Evolutionary conservation across 2,797 vertebrate genomes (phyloP).

Genomic region (Neomorphus geoffroyi): DNA sequence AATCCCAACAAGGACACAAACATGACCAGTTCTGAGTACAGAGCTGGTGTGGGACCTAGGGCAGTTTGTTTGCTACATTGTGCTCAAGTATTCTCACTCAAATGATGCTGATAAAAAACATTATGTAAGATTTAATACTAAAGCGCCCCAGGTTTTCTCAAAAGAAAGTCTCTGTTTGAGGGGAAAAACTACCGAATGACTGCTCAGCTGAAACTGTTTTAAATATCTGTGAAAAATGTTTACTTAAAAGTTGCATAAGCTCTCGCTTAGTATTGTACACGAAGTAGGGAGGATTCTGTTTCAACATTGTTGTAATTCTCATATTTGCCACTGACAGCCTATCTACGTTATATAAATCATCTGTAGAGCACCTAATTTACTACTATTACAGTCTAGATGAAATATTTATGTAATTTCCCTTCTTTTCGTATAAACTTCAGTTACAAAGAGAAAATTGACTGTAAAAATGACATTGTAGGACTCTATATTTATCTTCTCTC

Average conservation of each 20-base stretch:
- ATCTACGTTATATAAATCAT: conserved; percentile 47
- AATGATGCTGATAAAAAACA: neutral
- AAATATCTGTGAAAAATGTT: neutral
- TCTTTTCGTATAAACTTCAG: conserved; percentile 64
- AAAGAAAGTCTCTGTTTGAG: neutral
- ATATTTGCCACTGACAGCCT: conserved; percentile 27
- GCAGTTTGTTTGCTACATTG: neutral
- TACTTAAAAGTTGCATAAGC: conserved; percentile 26
- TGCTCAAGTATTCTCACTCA: neutral
- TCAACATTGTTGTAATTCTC: conserved; percentile 25
- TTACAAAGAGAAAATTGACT: conserved; percentile 62
- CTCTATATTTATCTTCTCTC: conserved; percentile 57
- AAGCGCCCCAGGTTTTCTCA: neutral
- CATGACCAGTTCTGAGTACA: fast-evolving
- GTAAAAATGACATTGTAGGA: conserved; percentile 52
- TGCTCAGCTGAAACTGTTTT: neutral
- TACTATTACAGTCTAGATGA: conserved; percentile 61
- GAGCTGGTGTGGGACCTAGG: neutral
- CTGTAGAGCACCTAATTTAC: conserved; percentile 58
- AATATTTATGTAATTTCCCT: conserved; percentile 65
- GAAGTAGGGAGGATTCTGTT: conserved; percentile 27
- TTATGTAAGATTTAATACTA: neutral
- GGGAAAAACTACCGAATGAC: neutral
- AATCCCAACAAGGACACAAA: neutral
- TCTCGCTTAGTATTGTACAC: conserved; percentile 24